Base-by-base conservation (phyloP, 1,140 invertebrate genomes). In the Galleria mellonella region DNA sequence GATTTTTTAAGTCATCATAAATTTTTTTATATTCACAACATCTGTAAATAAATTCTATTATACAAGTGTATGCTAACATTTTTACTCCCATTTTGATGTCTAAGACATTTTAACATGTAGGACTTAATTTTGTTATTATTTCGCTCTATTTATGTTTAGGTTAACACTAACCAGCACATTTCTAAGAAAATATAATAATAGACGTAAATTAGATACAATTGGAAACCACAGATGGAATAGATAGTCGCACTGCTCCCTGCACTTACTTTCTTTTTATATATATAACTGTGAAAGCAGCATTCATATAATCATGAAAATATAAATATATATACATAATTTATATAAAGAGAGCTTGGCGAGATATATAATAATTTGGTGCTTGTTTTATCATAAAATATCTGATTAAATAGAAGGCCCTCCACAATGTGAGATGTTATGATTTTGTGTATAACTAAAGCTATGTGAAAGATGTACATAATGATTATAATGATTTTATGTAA, bases 401-500 rank as follows among this genome's bases (percentile, higher is more conserved):
- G 75, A 74, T 66, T 75, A 52, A 74, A 70, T 74, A 83, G 78
- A 83, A 81, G 66, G 78, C 81, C 81, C 81, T 84, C 81, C 78
- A 85, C 64, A 50, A 62, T 51, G 70, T 73, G 72, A 75, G 71
- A 82, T 76, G 68, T 77, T 76, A 83, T 74, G 63, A 66, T 79
- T 76, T 74, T 69, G 70, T 73, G 61, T 75, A 74, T 70, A 78
- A 77, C 71, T 77, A 70, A 78, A 72, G 70, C 72, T 81, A 77
- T 81, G 73, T 71, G 70, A 82, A 72, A 78, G 68, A 81, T 83
- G 78, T 85, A 83, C 62, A 83, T 85, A 85, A 78, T 74, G 63
- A 66, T 59, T 66, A 81, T 72, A 73, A 77, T 81, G 75, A 73
- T 82, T 83, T 84, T 83, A 85, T 85, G 82, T 85, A 83, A 85